These are phyloP conservation scores for Sebastes matsubarae DNA, from an alignment of 2,797 vertebrate species.

Conservation along the genomic window DNA sequence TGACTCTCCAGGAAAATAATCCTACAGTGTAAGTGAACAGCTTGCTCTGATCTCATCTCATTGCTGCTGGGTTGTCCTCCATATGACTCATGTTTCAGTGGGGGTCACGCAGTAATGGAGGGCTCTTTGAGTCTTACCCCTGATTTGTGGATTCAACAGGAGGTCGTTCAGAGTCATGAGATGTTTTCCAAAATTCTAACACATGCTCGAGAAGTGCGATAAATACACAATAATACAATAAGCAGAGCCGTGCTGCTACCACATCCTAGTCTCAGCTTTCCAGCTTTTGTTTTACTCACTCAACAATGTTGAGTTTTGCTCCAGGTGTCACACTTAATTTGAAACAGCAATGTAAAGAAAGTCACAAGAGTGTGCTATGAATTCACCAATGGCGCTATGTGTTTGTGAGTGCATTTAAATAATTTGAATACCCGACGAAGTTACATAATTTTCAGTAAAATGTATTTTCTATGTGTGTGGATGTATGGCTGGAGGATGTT, in stretches of 20 bases:
- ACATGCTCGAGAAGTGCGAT: neutral
- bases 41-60: constrained; percentile 47
- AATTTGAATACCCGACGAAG: neutral
- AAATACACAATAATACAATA: neutral
- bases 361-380: neutral
- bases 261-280: neutral
- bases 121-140: neutral
- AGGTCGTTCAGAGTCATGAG: neutral
- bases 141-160: neutral
- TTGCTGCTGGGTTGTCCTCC: constrained; percentile 39
- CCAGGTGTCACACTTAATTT: neutral
- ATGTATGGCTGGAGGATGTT: neutral
- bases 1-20: constrained; percentile 58
- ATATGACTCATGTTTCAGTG: constrained; percentile 29
- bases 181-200: constrained; percentile 2
- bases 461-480: neutral
- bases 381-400: neutral
- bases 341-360: neutral
- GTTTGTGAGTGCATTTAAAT: neutral
- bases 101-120: constrained; percentile 26
- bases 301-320: neutral
- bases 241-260: neutral
- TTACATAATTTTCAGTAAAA: neutral
- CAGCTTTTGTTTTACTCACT: neutral
- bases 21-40: constrained; percentile 51